Evolutionary conservation across 2,888 invertebrate genomes (phyloP).

Genomic region (Digitonthophagus gazella): DNA sequence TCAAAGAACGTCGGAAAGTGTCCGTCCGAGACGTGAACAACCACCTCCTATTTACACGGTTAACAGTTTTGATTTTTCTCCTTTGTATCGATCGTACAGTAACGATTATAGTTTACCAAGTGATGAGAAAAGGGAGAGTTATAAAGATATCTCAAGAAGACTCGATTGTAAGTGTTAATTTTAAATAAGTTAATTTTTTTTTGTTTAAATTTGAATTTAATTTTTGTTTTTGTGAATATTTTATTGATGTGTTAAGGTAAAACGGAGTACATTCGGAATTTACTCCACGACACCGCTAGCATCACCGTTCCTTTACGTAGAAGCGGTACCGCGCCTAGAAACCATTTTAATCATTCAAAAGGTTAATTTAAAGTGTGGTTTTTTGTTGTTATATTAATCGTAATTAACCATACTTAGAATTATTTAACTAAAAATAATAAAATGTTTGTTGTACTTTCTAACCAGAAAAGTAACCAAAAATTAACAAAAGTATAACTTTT

Average conservation of each 20-base stretch:
- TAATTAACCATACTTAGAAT: too few species aligned
- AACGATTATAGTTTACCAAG: conserved; percentile 34
- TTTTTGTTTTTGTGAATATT: conserved; percentile 9
- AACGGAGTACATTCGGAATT: conserved; percentile 50
- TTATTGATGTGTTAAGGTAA: conserved; percentile 43
- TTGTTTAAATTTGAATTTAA: neutral
- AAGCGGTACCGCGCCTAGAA: conserved; percentile 46
- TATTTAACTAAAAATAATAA: neutral
- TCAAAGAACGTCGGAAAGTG: conserved; percentile 30
- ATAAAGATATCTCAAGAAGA: conserved; percentile 48
- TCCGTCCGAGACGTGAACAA: conserved; percentile 32
- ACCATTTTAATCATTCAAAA: conserved; percentile 49
- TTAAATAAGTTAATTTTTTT: neutral
- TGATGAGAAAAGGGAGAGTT: conserved; percentile 47
- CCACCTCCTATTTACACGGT: conserved; percentile 31
- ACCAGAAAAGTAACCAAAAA: too few species aligned
- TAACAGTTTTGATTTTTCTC: conserved; percentile 34
- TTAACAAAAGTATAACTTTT: too few species aligned
- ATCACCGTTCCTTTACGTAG: conserved; percentile 48
- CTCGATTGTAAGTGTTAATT: conserved; percentile 45
- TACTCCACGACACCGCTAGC: conserved; percentile 49
- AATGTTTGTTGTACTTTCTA: too few species aligned
- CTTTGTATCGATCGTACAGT: conserved; percentile 31
- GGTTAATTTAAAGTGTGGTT: conserved; percentile 41
- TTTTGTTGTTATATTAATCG: neutral